Conservation (phyloP, 2,888 invertebrate genomes). For the Machimus rusticus region DNA sequence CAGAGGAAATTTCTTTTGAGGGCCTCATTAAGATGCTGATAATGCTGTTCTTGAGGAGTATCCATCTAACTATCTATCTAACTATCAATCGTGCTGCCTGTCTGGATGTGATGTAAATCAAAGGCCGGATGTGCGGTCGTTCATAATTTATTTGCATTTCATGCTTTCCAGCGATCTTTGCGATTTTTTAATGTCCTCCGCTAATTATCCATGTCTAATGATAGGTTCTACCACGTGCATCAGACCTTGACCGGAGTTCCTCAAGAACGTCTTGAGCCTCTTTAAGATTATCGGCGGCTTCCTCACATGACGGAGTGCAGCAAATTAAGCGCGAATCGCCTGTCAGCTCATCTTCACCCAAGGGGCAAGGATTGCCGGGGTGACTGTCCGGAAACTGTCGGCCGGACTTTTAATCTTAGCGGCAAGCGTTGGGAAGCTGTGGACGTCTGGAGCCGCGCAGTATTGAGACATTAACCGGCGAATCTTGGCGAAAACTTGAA, state of each 20-base stretch:
- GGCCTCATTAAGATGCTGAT: neutral
- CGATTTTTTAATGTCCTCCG: slow-evolving; percentile 2
- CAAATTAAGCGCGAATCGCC: neutral
- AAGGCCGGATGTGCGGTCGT: slow-evolving; percentile 2
- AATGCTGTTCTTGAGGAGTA: neutral
- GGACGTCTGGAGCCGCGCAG: neutral
- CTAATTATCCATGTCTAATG: slow-evolving; percentile 11
- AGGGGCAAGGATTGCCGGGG: neutral
- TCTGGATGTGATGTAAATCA: neutral
- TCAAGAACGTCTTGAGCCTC: neutral
- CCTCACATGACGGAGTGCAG: neutral
- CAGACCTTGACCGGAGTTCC: neutral
- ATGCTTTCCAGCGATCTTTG: neutral
- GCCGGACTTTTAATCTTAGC: neutral
- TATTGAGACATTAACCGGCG: neutral
- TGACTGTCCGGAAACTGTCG: neutral
- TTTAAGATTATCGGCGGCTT: neutral
- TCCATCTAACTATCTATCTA: neutral
- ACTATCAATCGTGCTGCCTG: neutral
- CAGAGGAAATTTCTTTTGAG: neutral
- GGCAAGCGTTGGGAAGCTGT: neutral
- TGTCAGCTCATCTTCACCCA: neutral
- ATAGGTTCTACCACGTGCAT: neutral
- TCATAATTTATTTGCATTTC: slow-evolving; percentile 11
- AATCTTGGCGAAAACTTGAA: neutral